Base-by-base conservation (phyloP, 1,140 invertebrate genomes). In the Adoxophyes honmai region DNA sequence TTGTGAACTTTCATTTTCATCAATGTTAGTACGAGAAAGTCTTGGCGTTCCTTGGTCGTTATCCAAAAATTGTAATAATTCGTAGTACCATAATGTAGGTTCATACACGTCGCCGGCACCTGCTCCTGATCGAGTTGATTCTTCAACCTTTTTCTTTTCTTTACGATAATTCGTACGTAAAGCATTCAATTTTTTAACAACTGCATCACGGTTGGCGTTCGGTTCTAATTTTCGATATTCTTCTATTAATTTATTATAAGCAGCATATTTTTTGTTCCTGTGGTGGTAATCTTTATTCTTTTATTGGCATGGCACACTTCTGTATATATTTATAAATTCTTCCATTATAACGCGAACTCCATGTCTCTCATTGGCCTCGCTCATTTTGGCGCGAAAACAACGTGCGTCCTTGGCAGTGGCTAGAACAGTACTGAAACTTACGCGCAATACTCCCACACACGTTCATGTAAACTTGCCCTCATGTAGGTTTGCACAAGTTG, bases 1-100 rank as follows among this genome's bases (percentile, higher is more conserved):
- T n/a, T n/a, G n/a, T n/a, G n/a, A n/a, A n/a, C n/a, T n/a, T n/a
- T n/a, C n/a, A n/a, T n/a, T n/a, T n/a, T 35, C 34, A 6, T 35
- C 34, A 2, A 35, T 35, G 16, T 51, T 51, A 18, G 44, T 10
- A 8, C 21, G 44, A 1, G 44, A 51, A 21, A 1, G n/a, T 51
- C 44, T 51, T 51, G 28, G 18, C 13, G 13, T 18, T 28, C 13
- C 44, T 51, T 51, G 44, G 15, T 51, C 44, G n/a, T n/a, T n/a
- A 28, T 28, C 5, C 15, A 51, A 21, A 51, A 51, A 51, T 8
- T 18, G 16, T 11, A 51, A 21, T 18, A 21, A 3, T 1, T 21
- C 4, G 44, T 51, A 51, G 16, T 51, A 51, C 44, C 44, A 51
- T 21, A 51, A 10, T 21, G 5, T 51, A 6, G 44, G 44, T 28